A percentile compares a stretch with the other conserved stretches of the same genome.
Evolutionary conservation across 2,113 vertebrate species (phyloP).

Genomic region (Herpetotheres cachinnans): DNA sequence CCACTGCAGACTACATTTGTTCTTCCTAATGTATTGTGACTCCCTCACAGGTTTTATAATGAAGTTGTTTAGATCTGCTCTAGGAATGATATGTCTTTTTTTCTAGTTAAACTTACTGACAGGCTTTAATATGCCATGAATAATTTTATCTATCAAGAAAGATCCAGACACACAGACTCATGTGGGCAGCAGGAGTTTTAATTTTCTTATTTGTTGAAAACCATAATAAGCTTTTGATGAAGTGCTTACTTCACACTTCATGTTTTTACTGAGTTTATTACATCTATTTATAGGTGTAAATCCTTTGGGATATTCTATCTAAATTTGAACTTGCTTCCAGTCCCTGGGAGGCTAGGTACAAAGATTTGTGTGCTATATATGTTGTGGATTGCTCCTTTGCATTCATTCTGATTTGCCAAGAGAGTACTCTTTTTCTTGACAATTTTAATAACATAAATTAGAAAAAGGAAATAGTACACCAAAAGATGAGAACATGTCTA

Average conservation of each 20-base stretch:
- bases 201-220: constrained; percentile 51
- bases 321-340: background rate
- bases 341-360: background rate
- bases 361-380: background rate
- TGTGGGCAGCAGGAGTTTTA: constrained; percentile 26
- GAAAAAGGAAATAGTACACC: constrained; percentile 4
- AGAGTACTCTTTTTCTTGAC: constrained; percentile 4
- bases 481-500: constrained; percentile 15
- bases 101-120: background rate
- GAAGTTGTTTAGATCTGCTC: constrained; percentile 32
- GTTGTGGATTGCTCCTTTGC: constrained; percentile 6
- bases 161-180: background rate
- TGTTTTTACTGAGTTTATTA: constrained; percentile 16
- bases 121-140: constrained; percentile 10
- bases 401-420: constrained; percentile 22
- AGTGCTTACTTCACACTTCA: constrained; percentile 25
- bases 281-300: constrained; percentile 11
- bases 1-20: background rate
- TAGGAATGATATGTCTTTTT: background rate
- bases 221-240: constrained; percentile 35
- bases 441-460: constrained; percentile 40
- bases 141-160: constrained; percentile 18
- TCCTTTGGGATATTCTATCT: background rate
- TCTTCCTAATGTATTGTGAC: background rate
- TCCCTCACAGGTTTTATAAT: constrained; percentile 2